phyloP scores from a whole-genome alignment of 1,140 invertebrate genomes.

The Cecropterus lyciades region DNA sequence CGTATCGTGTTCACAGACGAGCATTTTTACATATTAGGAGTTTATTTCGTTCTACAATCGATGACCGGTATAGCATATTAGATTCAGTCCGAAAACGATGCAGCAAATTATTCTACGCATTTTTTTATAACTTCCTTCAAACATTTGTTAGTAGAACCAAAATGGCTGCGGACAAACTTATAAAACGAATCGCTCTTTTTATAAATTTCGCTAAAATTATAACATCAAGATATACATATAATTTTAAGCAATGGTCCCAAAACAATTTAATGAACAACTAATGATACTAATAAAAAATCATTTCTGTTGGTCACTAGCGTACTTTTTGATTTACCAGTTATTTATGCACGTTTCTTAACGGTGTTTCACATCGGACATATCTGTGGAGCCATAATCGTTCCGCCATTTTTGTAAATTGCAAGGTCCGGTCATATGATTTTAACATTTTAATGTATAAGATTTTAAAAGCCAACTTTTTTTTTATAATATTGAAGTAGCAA shows the following conservation, averaged over 20 bases:
- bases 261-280: slow-evolving; percentile 46
- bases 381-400: not conserved
- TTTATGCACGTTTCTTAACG: not conserved
- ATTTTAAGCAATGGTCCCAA: slow-evolving; percentile 58
- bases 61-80: no score
- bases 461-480: no score
- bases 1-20: no score
- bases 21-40: no score
- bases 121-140: not conserved
- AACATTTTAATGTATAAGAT: no score
- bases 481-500: no score
- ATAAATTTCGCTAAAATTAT: slow-evolving; percentile 37
- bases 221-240: slow-evolving; percentile 44
- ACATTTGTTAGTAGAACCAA: slow-evolving; percentile 8
- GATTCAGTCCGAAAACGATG: no score
- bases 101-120: no score
- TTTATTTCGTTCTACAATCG: no score
- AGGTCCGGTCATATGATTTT: no score
- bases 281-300: slow-evolving; percentile 42
- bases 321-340: not conserved
- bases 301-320: slow-evolving; percentile 43
- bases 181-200: slow-evolving; percentile 3
- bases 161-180: slow-evolving; percentile 9
- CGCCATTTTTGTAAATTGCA: no score
- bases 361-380: not conserved